phyloP scores from a whole-genome alignment of 2,797 vertebrate species.

The Pseudochirops corinnae region DNA sequence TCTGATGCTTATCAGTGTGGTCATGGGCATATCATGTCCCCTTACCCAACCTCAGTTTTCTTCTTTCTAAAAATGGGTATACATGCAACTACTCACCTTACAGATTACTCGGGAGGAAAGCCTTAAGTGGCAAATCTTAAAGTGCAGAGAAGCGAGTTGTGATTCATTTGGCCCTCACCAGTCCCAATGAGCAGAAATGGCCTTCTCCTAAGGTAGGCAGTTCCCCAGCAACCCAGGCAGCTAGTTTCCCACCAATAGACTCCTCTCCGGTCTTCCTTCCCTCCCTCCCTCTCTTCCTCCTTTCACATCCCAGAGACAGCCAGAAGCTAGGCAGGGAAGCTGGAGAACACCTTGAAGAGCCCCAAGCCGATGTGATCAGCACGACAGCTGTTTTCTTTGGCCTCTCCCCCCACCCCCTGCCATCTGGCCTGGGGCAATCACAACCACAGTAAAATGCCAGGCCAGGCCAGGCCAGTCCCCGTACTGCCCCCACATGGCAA shows the following conservation, averaged over 20 bases:
- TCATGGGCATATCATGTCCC: background rate
- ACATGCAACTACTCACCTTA: background rate
- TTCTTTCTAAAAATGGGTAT: background rate
- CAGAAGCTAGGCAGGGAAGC: background rate
- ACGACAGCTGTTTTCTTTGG: background rate
- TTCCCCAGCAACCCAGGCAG: background rate
- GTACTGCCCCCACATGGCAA: background rate
- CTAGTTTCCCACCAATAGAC: background rate
- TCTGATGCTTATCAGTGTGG: background rate
- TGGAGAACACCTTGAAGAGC: background rate
- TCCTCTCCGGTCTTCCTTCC: background rate
- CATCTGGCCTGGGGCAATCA: slow-evolving; percentile 7
- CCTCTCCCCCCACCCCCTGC: background rate
- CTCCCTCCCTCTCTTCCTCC: background rate
- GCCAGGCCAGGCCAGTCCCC: background rate
- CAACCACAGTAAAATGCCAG: background rate
- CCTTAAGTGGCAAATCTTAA: background rate
- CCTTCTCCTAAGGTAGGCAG: background rate
- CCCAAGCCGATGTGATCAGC: background rate
- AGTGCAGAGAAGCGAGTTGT: background rate
- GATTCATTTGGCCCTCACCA: background rate
- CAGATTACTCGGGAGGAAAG: background rate
- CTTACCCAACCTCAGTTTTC: background rate
- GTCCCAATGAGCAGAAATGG: background rate
- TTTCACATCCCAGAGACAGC: background rate